phyloP scores from a whole-genome alignment of 37 sponge, comb jelly and placozoan genomes.

The Halisarca cf. caerulea region DNA sequence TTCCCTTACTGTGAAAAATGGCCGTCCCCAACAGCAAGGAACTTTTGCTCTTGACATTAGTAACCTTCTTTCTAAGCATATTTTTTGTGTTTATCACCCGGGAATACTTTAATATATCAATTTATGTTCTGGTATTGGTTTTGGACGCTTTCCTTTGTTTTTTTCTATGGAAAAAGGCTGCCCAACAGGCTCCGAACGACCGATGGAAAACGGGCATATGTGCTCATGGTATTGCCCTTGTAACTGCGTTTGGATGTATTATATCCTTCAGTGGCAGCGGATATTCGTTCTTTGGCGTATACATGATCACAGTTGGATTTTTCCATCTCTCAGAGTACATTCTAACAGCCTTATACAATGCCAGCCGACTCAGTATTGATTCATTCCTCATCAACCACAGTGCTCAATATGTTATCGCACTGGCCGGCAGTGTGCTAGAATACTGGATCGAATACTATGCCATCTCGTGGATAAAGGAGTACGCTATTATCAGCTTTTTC shows the following conservation, averaged over 20 bases:
- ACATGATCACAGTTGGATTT: constrained; percentile 76
- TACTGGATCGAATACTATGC: constrained; percentile 72
- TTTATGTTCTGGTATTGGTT: not conserved
- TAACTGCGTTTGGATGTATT: constrained; percentile 37
- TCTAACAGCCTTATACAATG: constrained; percentile 83
- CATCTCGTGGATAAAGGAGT: constrained; percentile 63
- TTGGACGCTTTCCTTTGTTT: not conserved
- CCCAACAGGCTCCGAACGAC: not conserved
- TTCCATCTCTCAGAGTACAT: constrained; percentile 94
- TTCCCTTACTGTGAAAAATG: too few relatives aligned
- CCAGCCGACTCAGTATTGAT: constrained; percentile 65
- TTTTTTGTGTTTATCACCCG: not conserved
- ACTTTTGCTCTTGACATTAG: too few relatives aligned
- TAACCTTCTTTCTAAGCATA: not conserved
- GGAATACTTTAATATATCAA: not conserved
- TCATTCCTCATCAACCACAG: constrained; percentile 96
- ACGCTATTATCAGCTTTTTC: constrained; percentile 8
- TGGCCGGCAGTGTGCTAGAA: constrained; percentile 79
- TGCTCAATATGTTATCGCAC: constrained; percentile 78
- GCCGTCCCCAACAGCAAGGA: too few relatives aligned
- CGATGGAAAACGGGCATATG: not conserved
- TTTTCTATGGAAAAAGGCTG: not conserved
- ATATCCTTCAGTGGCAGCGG: not conserved
- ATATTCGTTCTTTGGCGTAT: constrained; percentile 57
- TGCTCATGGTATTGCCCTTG: constrained; percentile 47